Evolutionary conservation across 2,888 invertebrate genomes (phyloP), one percentile per base, ranked within the genome.

Genomic region (Nasonovia ribisnigri): DNA sequence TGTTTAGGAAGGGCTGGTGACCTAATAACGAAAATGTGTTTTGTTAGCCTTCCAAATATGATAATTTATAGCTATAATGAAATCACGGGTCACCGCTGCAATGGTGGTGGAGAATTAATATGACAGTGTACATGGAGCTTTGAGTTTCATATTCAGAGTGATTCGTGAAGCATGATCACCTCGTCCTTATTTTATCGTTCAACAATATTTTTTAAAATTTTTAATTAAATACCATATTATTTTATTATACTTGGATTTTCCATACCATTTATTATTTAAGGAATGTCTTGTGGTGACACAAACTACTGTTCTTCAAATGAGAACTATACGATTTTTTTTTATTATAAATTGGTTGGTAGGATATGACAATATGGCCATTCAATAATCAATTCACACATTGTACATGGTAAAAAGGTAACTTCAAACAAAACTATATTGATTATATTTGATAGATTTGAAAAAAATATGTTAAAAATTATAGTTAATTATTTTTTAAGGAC

Each of bases 1-100:
- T 20, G 24, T 46, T 57, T 29, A n/a, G 43, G 43, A 29, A 51
- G 57, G 16, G 89, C 3, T 43, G 43, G 57, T 90, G 90, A 90
- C 48, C 67, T 77, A 77, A 77, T 77, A 90, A 90, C n/a, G 24
- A 26, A 90, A 90, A 90, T 90, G 67, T 36, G 67, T 90, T 90
- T 46, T 46, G 90, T 90, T 29, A 24, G 90, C 43, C 60, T 20
- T 54, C n/a, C 67, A 46, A 90, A 46, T 67, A 42, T n/a, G 60
- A 90, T 90, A 67, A 90, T 90, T 67, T 90, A 90, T 67, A 26
- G 46, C 46, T 42, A 26, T 26, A 24, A 67, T 24, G 29, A 60
- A 60, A 67, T 90, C 43, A 57, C 43, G 57, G 29, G 57, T 43
- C 42, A 43, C 36, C 36, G 36, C 2, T 77, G 8, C 8, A 36